A percentile compares a stretch with the other conserved stretches of the same genome.
Conservation (phyloP, 2,113 vertebrate species). For the Suricata suricatta region DNA sequence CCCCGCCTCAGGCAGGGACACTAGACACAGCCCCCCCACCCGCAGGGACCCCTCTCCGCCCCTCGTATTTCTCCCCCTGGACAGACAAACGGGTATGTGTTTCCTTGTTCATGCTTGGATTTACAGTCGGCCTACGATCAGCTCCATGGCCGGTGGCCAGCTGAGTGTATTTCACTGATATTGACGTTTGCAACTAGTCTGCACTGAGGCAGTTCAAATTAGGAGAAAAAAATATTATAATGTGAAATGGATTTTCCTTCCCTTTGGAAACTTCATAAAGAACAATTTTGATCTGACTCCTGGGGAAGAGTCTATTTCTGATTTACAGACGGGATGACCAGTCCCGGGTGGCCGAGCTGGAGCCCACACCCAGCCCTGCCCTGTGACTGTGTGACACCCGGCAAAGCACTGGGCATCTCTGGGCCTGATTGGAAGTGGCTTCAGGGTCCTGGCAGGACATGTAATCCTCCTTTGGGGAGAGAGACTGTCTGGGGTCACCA, state of each 20-base stretch:
- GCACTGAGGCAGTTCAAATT: conserved; percentile 32
- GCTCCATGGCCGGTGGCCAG: conserved; percentile 39
- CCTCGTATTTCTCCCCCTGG: neutral
- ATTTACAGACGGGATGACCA: neutral
- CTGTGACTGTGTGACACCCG: fast-evolving
- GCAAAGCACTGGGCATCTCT: neutral
- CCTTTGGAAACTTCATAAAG: conserved; percentile 40
- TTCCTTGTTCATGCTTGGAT: conserved; percentile 33
- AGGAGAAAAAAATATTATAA: conserved; percentile 42
- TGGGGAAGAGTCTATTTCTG: neutral
- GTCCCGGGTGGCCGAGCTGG: neutral
- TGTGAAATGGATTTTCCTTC: neutral
- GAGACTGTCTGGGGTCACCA: neutral
- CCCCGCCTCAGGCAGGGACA: neutral
- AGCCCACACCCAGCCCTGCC: neutral
- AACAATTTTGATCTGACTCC: neutral
- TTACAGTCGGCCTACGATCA: conserved; percentile 13
- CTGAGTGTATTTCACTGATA: neutral
- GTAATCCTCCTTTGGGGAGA: neutral
- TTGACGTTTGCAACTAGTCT: conserved; percentile 23
- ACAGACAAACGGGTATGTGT: neutral
- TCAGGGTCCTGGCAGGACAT: fast-evolving
- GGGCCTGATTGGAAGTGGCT: neutral
- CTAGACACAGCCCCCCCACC: neutral
- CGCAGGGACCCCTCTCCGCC: neutral